Evolutionary conservation across 2,113 vertebrate species (phyloP), one percentile per base, ranked within the genome.

Genomic region (Trematomus loennbergii): DNA sequence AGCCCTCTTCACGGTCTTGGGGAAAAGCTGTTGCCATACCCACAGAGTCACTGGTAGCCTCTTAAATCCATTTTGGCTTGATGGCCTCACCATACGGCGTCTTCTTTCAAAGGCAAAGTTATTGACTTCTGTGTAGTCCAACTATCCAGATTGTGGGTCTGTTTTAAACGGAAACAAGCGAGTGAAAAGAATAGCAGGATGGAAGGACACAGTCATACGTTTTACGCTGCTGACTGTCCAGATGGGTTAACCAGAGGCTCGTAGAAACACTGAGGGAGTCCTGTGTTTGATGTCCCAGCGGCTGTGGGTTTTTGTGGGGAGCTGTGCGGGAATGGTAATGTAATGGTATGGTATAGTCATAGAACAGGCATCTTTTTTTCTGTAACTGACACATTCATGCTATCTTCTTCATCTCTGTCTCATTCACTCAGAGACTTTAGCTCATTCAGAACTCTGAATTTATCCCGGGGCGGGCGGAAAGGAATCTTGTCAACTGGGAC

Each of bases 171-270:
- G 55, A 71, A 75, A 74, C 48, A 63, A 75, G 61, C 16, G 60
- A 49, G 55, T 49, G 46, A 74, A 77, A 81, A 81, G 57, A 81
- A 75, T 4, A 45, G 61, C 43, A 8, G 52, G 46, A 15, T 36
- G 43, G 58, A 80, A 49, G 72, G 29, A 75, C 3, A 8, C 29
- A 55, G 29, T 18, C 62, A 45, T 63, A 65, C 1, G 55, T 83
- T 75, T 43, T 59, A 55, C 8, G 15, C 53, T 29, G 8, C 81
- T 43, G 46, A 54, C 54, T 74, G 71, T 90, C 58, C 79, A 69
- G 78, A 92, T 88, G 81, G 46, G 72, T 85, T 84, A 84, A 80
- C 74, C 87, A 78, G 75, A 87, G 76, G 33, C 71, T 82, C 36
- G 53, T 45, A 48, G 50, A 84, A 76, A 64, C 68, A 40, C 59